Percentiles rank a stretch among this genome's conserved stretches.
Evolutionary conservation across 2,113 vertebrate species (phyloP).

Genomic region (Barbus barbus): DNA sequence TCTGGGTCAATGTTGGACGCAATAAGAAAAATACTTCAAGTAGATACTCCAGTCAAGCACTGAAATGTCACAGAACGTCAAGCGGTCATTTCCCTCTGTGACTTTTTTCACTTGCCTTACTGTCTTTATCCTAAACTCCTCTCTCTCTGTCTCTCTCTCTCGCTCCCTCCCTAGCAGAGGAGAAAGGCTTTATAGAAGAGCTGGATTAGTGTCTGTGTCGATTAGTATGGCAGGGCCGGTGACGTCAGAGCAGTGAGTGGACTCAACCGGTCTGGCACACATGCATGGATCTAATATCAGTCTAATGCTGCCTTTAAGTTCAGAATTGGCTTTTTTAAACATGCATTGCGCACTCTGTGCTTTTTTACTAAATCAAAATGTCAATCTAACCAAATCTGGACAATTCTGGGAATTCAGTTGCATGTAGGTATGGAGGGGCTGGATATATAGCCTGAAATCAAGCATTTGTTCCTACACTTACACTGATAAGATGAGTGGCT

Average conservation of each 20-base stretch:
- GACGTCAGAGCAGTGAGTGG: slow-evolving; percentile 67
- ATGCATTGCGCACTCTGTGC: too few species aligned
- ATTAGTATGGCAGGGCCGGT: slow-evolving; percentile 70
- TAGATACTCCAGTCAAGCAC: not conserved
- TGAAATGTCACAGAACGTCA: not conserved
- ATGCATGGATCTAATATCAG: not conserved
- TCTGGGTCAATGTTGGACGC: not conserved
- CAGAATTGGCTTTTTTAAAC: not conserved
- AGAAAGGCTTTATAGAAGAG: slow-evolving; percentile 72
- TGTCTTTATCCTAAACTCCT: slow-evolving; percentile 41
- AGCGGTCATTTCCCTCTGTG: not conserved
- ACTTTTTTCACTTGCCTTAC: slow-evolving; percentile 38
- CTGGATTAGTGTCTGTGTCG: slow-evolving; percentile 78
- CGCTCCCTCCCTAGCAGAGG: slow-evolving; percentile 50
- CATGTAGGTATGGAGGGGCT: not conserved
- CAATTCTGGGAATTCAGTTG: not conserved
- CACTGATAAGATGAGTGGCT: not conserved
- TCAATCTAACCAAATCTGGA: not conserved
- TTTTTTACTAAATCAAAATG: not conserved
- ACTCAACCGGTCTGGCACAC: not conserved
- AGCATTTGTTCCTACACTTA: not conserved
- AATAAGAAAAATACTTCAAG: slow-evolving; percentile 19
- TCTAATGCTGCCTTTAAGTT: not conserved
- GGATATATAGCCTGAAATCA: not conserved
- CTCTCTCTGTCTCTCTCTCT: slow-evolving; percentile 47